Base-by-base conservation (phyloP, 2,797 vertebrate genomes). In the Arvicola amphibius region DNA sequence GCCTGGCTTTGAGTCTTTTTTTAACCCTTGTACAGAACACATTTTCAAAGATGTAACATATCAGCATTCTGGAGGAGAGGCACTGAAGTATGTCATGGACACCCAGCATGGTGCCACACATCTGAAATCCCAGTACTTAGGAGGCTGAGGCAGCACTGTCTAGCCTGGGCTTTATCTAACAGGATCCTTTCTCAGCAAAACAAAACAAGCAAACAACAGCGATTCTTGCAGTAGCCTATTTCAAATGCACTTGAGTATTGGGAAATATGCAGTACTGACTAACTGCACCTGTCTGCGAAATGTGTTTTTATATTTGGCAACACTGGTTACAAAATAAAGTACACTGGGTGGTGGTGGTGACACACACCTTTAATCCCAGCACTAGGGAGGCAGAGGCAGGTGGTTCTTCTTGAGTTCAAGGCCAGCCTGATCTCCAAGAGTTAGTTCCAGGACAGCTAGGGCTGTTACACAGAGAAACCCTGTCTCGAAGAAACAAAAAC, bases 1-100 rank as follows among this genome's bases (percentile, higher is more conserved):
- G 3, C 81, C 59, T 46, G 40, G 17, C 27, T 71, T 63, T 87
- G 63, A 56, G 17, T 2, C 13, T 65, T 88, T 88, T 88, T 8
- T 73, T 6, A 88, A 73, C 32, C 17, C 17, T 32, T 46, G 13
- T 32, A 43, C 37, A 78, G 48, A 80, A 43, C 65, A 32, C 29
- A 89, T 74, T 85, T 85, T 88, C 21, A 43, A 53, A 92, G 63
- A n/a, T 34, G 6, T 43, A 59, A 34, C 59, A 76, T 59, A 59
- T 90, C 7, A 78, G 37, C 32, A 19, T 51, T 88, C 59, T 85
- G 34, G 51, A 94, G 19, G 32, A 71, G 46, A 91, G 37, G 63
- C 63, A 29, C 37, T 56, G 29, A 79, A 84, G 80, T 53, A 79
- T 14, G 9, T n/a, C 81, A 37, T 74, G 56, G 56, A 63, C 25